A percentile compares a stretch with the other conserved stretches of the same genome.
Evolutionary conservation across 2,888 invertebrate genomes (phyloP).

Genomic region (Boloria selene): DNA sequence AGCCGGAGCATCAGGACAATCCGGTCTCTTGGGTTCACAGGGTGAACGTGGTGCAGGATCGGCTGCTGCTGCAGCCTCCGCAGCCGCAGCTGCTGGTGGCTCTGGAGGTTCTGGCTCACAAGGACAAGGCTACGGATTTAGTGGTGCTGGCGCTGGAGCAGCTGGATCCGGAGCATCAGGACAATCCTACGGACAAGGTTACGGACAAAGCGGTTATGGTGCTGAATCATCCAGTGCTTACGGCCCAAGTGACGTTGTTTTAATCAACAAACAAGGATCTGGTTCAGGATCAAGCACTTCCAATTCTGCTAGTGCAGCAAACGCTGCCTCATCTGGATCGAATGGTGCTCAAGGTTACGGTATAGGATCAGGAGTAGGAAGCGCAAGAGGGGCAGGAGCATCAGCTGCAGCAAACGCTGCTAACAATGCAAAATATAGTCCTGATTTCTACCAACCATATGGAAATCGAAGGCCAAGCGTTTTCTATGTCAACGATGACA

Average conservation of each 20-base stretch:
- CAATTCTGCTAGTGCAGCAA: constrained; percentile 18
- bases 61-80: neutral
- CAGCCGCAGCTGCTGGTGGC: neutral
- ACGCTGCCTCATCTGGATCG: constrained; percentile 12
- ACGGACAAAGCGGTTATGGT: neutral
- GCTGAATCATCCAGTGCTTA: neutral
- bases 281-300: constrained; percentile 20
- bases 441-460: neutral
- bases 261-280: constrained; percentile 14
- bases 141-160: neutral
- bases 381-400: neutral
- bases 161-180: no score
- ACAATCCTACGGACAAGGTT: no score
- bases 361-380: constrained; percentile 15
- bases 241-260: neutral
- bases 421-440: neutral
- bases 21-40: neutral
- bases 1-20: neutral
- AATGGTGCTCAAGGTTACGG: neutral
- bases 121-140: no score
- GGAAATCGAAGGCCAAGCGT: constrained; percentile 25
- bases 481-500: constrained; percentile 33
- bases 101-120: neutral
- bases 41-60: neutral
- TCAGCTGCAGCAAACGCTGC: constrained; percentile 5